Evolutionary conservation across 2,888 invertebrate genomes (phyloP).

Genomic region (Sturmia bella): DNA sequence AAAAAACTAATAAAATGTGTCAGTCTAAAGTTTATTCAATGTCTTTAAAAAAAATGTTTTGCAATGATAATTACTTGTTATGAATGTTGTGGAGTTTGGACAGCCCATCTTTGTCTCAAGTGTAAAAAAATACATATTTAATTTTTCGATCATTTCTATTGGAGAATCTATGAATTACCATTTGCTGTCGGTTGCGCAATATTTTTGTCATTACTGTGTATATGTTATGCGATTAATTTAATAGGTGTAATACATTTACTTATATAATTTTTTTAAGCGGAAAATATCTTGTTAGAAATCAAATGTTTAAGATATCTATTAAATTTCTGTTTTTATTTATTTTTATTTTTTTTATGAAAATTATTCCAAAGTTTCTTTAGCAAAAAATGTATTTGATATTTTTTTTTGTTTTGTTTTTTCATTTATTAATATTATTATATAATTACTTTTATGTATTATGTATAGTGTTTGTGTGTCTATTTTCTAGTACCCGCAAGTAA

Average conservation of each 20-base stretch:
- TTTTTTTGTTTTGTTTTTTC: conserved; percentile 68
- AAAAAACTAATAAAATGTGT: conserved; percentile 5
- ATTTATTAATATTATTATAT: conserved; percentile 74
- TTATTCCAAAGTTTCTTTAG: conserved; percentile 68
- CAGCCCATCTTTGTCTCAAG: conserved; percentile 13
- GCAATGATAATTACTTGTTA: conserved; percentile 28
- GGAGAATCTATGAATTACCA: conserved; percentile 1
- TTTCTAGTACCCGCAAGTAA: conserved; percentile 96
- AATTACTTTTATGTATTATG: conserved; percentile 75
- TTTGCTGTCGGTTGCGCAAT: not conserved
- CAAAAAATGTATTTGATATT: conserved; percentile 67
- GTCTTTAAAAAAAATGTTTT: conserved; percentile 39
- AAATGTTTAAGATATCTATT: conserved; percentile 55
- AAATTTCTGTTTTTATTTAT: conserved; percentile 64
- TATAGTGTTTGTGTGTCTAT: conserved; percentile 73
- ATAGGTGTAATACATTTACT: no score
- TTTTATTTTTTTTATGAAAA: conserved; percentile 69
- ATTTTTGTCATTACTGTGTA: conserved; percentile 31
- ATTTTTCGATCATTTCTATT: conserved; percentile 19
- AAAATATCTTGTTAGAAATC: conserved; percentile 44
- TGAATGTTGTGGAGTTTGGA: conserved; percentile 24
- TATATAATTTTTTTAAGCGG: not conserved
- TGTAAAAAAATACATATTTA: conserved; percentile 34
- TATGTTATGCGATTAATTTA: not conserved
- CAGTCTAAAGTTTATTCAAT: conserved; percentile 31